Base-by-base conservation (phyloP, 2,888 invertebrate genomes). In the Dynastes hyllus region DNA sequence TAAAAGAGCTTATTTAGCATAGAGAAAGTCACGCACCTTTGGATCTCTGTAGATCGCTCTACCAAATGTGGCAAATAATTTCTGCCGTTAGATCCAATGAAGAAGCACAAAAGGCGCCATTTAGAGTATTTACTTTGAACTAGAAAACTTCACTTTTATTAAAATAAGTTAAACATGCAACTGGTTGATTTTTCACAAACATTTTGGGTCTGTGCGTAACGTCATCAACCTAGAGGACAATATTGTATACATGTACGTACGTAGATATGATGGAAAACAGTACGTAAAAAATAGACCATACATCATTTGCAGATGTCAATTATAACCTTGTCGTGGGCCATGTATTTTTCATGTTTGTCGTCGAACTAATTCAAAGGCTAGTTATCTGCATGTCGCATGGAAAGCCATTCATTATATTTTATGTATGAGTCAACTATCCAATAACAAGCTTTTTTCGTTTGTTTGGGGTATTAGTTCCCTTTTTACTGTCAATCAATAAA, bases 401-500 rank as follows among this genome's bases (percentile, higher is more conserved):
- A 45, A 9, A 11, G 11, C 9, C 5, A 45, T 45, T 45, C 45
- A 8, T 45, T 45, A 58, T 58, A 16, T 22, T 58, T 58, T 58
- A 58, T 58, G 16, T 16, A 53, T 53, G 16, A 53, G 53, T 53
- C 53, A 53, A 53, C n/a, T 53, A 58, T 58, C 55, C 8, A 58
- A 1, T 58, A 22, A 58, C 55, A 22, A 1, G 22, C 27, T 58
- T 58, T 58, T 45, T 58, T 22, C 8, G 55, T 22, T 58, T 58
- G 22, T 22, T 58, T 58, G 8, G 22, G 55, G 55, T 22, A 58
- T 58, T 58, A 58, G 16, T 58, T 58, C 55, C 16, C 16, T 58
- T 58, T 27, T 58, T 58, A 58, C n/a, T 58, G 6, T 4, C 8
- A 58, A 58, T 16, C 55, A 22, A 58, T 58, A 58, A 58, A 16